Evolutionary conservation across 2,888 invertebrate genomes (phyloP).

Genomic region (Eristalis arbustorum): DNA sequence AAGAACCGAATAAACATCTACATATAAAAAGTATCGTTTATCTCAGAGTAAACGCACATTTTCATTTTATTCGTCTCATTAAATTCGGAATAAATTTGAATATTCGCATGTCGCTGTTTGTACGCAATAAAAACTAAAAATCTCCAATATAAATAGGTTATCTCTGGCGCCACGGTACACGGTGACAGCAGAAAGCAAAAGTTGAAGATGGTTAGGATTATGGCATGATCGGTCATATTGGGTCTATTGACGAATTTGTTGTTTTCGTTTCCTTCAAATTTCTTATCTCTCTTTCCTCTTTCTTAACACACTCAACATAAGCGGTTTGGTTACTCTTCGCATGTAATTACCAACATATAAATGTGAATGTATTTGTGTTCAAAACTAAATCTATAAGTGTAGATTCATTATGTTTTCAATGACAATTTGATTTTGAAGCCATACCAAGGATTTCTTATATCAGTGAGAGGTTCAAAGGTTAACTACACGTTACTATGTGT

Average conservation of each 20-base stretch:
- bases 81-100: too few species aligned
- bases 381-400: conserved; percentile 14
- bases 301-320: background rate
- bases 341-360: too few species aligned
- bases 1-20: too few species aligned
- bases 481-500: background rate
- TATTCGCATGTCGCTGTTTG: too few species aligned
- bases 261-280: conserved; percentile 1
- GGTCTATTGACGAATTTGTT: conserved; percentile 24
- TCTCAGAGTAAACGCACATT: too few species aligned
- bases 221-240: conserved; percentile 35
- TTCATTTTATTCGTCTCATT: too few species aligned
- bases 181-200: background rate
- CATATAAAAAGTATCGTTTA: too few species aligned
- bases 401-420: conserved; percentile 41
- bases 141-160: too few species aligned
- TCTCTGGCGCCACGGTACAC: background rate
- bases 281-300: background rate
- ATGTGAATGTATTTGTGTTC: background rate
- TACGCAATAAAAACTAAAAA: too few species aligned
- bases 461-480: conserved; percentile 44
- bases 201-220: conserved; percentile 6
- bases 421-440: conserved; percentile 17
- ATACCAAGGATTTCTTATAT: conserved; percentile 41
- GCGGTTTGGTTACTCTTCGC: too few species aligned